These are phyloP conservation scores for Poeciliopsis infans DNA, from an alignment of 2,797 vertebrate genomes.

Conservation along the genomic window DNA sequence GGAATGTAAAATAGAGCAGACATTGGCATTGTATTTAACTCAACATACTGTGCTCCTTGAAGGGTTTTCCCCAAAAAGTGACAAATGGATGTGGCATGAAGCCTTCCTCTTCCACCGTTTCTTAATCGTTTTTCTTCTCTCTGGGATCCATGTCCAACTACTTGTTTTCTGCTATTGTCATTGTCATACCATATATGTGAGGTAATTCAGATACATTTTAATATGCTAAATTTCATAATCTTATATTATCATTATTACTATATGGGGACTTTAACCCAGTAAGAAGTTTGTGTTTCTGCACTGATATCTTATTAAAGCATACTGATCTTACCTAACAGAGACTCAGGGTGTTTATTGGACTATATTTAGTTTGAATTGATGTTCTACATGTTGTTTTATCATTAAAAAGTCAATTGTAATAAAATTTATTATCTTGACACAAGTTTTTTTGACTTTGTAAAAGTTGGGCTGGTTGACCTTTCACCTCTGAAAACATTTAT, in stretches of 20 bases:
- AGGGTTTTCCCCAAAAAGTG: conserved; percentile 71
- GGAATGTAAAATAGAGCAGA: conserved; percentile 4
- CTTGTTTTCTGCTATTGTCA: conserved; percentile 66
- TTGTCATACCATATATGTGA: conserved; percentile 82
- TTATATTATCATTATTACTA: conserved; percentile 85
- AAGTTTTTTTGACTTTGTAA: too few relatives aligned
- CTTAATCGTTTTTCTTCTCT: conserved; percentile 74
- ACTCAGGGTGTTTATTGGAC: conserved; percentile 22
- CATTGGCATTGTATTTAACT: conserved; percentile 22
- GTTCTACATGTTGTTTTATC: not conserved
- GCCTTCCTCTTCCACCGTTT: conserved; percentile 80
- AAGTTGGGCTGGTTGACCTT: too few relatives aligned
- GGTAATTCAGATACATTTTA: conserved; percentile 85
- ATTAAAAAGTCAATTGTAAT: not conserved
- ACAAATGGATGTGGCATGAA: conserved; percentile 21
- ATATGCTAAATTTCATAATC: conserved; percentile 86
- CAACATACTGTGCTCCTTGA: conserved; percentile 77
- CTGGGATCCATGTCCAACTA: conserved; percentile 60
- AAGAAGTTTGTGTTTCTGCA: conserved; percentile 97
- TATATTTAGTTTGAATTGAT: too few relatives aligned
- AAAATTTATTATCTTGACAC: not conserved
- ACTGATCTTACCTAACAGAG: conserved; percentile 83
- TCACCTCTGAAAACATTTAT: too few relatives aligned
- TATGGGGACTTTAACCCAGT: conserved; percentile 90
- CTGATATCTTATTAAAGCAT: conserved; percentile 99